Evolutionary conservation across 2,113 vertebrate genomes (phyloP).

Genomic region (Gila orcuttii): DNA sequence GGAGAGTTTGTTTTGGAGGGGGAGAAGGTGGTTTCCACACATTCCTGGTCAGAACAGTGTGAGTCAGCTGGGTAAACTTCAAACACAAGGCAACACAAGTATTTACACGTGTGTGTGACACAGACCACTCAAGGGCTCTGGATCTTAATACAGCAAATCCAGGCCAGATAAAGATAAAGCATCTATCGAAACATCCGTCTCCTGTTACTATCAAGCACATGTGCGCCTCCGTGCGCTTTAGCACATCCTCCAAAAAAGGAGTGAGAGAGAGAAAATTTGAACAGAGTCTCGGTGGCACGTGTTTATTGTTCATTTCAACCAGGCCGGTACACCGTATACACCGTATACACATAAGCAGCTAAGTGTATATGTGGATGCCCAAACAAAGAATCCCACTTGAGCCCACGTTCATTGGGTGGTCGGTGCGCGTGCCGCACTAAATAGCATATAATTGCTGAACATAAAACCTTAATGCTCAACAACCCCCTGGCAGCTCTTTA

Average conservation of each 20-base stretch:
- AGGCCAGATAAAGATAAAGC: conserved; percentile 27
- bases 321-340: not conserved
- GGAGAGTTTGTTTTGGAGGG: not conserved
- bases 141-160: conserved; percentile 25
- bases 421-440: conserved; percentile 16
- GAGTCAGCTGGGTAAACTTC: conserved; percentile 68
- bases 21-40: conserved; percentile 63
- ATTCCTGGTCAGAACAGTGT: conserved; percentile 61
- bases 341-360: not conserved
- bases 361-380: conserved; percentile 48
- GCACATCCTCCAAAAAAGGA: conserved; percentile 24
- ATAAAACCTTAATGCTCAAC: conserved; percentile 29
- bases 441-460: not conserved
- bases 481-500: conserved; percentile 32
- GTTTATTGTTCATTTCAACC: conserved; percentile 12
- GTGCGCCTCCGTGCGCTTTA: not conserved
- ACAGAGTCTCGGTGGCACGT: not conserved
- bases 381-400: conserved; percentile 60
- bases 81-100: conserved; percentile 31
- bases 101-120: conserved; percentile 28
- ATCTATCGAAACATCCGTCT: conserved; percentile 27
- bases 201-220: conserved; percentile 16
- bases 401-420: conserved; percentile 61
- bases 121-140: conserved; percentile 34
- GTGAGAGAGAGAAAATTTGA: not conserved